These are phyloP conservation scores for Anguilla anguilla DNA, from an alignment of 2,797 vertebrate genomes.

Conservation along the genomic window DNA sequence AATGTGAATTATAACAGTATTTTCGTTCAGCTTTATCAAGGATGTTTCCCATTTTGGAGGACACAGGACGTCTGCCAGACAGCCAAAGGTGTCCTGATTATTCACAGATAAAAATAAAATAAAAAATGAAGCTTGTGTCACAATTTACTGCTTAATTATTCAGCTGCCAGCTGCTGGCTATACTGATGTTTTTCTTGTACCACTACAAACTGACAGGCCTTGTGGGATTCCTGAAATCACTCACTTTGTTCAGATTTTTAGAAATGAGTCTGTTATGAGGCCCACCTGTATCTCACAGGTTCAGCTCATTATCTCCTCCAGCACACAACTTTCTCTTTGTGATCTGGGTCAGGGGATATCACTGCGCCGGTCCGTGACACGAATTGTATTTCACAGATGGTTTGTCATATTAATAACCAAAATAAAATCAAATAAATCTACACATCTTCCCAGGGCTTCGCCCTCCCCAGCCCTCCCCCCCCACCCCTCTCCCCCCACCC, in stretches of 20 bases:
- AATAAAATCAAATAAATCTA: slow-evolving; percentile 54
- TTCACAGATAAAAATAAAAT: background rate
- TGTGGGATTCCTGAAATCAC: background rate
- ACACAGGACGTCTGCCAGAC: background rate
- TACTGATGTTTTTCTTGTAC: background rate
- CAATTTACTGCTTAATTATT: background rate
- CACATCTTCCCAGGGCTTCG: slow-evolving; percentile 19
- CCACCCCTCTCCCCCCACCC: background rate
- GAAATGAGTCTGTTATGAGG: background rate
- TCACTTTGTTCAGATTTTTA: background rate
- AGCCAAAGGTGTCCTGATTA: background rate
- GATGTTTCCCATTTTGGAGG: no score
- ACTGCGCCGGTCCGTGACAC: slow-evolving; percentile 15
- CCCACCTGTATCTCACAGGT: background rate
- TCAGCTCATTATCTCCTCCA: slow-evolving; percentile 56
- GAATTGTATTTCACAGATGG: slow-evolving; percentile 43
- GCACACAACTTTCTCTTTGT: slow-evolving; percentile 17
- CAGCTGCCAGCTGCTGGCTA: background rate
- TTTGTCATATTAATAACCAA: slow-evolving; percentile 50
- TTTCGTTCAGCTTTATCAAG: no score
- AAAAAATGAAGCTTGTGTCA: background rate
- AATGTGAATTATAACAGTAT: no score
- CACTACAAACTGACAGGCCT: background rate
- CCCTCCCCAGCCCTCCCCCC: background rate
- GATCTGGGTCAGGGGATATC: slow-evolving; percentile 15